Evolutionary conservation across 2,113 vertebrate species (phyloP).

Genomic region (Hucho hucho): DNA sequence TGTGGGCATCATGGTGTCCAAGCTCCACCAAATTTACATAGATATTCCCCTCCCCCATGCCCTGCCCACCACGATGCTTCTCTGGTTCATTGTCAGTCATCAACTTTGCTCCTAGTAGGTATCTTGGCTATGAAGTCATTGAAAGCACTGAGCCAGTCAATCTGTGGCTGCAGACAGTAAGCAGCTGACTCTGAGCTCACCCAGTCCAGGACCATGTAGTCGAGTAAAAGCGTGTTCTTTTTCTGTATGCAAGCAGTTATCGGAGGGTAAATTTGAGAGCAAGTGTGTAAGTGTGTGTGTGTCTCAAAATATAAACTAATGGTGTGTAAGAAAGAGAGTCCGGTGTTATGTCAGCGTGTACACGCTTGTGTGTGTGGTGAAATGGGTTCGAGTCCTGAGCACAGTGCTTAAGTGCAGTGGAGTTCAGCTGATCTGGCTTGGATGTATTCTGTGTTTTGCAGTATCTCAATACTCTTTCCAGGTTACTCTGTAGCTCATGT

Average conservation of each 20-base stretch:
- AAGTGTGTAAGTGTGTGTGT: slow-evolving; percentile 9
- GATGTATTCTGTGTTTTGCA: slow-evolving; percentile 49
- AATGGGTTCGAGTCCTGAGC: slow-evolving; percentile 53
- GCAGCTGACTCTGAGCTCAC: neutral
- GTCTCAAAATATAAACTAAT: slow-evolving; percentile 9
- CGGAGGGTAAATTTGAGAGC: neutral
- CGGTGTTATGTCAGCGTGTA: neutral
- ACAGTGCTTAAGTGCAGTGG: slow-evolving; percentile 60
- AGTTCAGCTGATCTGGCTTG: slow-evolving; percentile 45
- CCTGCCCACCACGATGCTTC: slow-evolving; percentile 8
- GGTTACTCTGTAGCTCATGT: slow-evolving; percentile 38
- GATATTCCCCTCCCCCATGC: slow-evolving; percentile 10
- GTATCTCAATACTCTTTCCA: slow-evolving; percentile 14
- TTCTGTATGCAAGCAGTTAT: slow-evolving; percentile 27
- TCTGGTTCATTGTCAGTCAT: neutral
- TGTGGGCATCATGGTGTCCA: slow-evolving; percentile 20
- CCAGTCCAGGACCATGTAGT: slow-evolving; percentile 28
- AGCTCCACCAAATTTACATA: slow-evolving; percentile 38
- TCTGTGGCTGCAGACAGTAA: neutral
- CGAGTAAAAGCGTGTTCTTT: slow-evolving; percentile 43
- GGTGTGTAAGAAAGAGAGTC: slow-evolving; percentile 5
- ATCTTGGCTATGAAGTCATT: slow-evolving; percentile 9
- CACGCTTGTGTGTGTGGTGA: slow-evolving; percentile 1
- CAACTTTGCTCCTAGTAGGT: slow-evolving; percentile 25
- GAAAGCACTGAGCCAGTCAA: neutral